Base-by-base conservation (phyloP, 2,113 vertebrate genomes). In the Microcebus murinus region DNA sequence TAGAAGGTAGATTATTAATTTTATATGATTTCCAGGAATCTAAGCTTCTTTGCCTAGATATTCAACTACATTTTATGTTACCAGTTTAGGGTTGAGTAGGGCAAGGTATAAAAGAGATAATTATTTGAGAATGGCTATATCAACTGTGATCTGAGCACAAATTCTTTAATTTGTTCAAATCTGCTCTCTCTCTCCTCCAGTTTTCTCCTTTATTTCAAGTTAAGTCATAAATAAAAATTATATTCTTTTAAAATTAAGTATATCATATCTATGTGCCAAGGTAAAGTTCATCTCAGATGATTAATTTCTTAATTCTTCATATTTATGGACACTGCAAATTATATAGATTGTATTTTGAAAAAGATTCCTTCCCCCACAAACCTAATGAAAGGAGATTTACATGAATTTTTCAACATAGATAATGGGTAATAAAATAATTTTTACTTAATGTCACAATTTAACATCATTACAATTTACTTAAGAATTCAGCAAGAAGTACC, bases 251-350 rank as follows among this genome's bases (percentile, higher is more conserved):
- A 85, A 97, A 92, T 80, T 4, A 93, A 90, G n/a, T 90, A 84
- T 83, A 70, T 15, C 23, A 23, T 36, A n/a, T 20, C 55, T 13
- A 80, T 59, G 1, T 68, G 7, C 74, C 67, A 80, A 76, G 50
- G 70, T 82, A 68, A 87, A 96, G 31, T 52, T 84, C 31, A 92
- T 61, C 15, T 8, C 11, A 45, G 39, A 67, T 50, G 50, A 71
- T 70, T 73, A 82, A 88, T 85, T 85, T 57, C 55, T 57, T 57
- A 83, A 93, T 70, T 90, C 15, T 93, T 93, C n/a, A n/a, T n/a
- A 85, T 80, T 82, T 3, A 50, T 67, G 15, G 93, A 77, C 88
- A 91, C 55, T 59, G 3, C 12, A 91, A 68, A 92, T 91, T 59
- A 59, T 3, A 91, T 12, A 87, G 27, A 81, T 27, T 84, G 9